phyloP scores from a whole-genome alignment of 2,113 vertebrate species.

The Bujurquina vittata region DNA sequence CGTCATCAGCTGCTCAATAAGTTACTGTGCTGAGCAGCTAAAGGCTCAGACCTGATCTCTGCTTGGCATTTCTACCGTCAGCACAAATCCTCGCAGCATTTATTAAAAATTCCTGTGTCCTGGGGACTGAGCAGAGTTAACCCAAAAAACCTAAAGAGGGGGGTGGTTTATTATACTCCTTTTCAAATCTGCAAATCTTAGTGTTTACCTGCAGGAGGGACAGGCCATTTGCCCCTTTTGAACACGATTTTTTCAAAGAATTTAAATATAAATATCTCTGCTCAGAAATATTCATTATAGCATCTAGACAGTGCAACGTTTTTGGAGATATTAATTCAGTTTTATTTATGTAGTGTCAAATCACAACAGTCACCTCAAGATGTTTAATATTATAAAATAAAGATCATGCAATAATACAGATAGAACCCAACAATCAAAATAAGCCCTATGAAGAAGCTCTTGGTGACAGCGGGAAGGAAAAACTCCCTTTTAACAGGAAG shows the following conservation, averaged over 20 bases:
- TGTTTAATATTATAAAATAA: no score
- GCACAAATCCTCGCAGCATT: conserved; percentile 47
- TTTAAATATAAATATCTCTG: background rate
- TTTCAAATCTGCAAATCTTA: background rate
- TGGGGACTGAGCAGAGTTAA: conserved; percentile 35
- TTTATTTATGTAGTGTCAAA: no score
- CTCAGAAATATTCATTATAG: background rate
- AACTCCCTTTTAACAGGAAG: no score
- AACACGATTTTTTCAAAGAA: background rate
- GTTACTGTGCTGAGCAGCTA: background rate
- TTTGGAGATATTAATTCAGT: no score
- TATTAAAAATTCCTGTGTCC: conserved; percentile 73
- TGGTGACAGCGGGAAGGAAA: no score
- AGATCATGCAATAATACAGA: no score
- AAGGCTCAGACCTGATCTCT: conserved; percentile 10
- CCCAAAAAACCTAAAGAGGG: conserved; percentile 11
- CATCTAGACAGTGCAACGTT: background rate
- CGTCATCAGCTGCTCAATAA: background rate
- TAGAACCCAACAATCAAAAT: no score
- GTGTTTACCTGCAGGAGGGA: background rate
- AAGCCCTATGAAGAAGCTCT: no score
- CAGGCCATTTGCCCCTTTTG: background rate
- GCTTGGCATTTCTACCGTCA: conserved; percentile 14
- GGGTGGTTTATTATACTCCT: background rate
- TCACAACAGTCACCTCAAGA: no score